A percentile compares a stretch with the other conserved stretches of the same genome.
Conservation (phyloP, 2,797 vertebrate genomes). For the Lutjanus argentimaculatus region DNA sequence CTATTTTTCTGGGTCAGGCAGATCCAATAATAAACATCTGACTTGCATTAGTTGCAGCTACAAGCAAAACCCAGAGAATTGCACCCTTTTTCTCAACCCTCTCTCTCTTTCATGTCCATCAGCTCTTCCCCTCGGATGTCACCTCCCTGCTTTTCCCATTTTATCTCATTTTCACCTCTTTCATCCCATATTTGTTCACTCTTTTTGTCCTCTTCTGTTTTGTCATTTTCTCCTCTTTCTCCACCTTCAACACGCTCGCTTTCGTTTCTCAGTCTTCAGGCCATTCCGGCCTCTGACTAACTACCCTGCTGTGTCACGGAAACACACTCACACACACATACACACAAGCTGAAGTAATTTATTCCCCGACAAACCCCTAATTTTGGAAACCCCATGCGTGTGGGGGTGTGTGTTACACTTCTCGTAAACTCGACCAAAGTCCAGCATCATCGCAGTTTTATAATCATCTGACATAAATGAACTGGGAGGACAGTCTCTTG, state of each 20-base stretch:
- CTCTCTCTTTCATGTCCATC: not conserved
- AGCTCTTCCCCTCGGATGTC: not conserved
- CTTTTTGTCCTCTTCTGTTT: not conserved
- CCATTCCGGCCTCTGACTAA: conserved; percentile 59
- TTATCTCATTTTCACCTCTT: not conserved
- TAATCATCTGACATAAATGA: conserved; percentile 1
- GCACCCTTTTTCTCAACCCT: not conserved
- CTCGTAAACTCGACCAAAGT: conserved; percentile 11
- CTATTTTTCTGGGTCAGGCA: conserved; percentile 4
- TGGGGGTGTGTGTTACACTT: not conserved
- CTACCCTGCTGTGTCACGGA: conserved; percentile 64
- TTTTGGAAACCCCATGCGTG: conserved; percentile 35
- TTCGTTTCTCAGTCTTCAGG: conserved; percentile 31
- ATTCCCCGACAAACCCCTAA: conserved; percentile 42
- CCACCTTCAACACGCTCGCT: not conserved
- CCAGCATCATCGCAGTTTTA: not conserved
- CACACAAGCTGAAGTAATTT: conserved; percentile 42
- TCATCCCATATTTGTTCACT: not conserved
- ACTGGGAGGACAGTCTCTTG: not conserved
- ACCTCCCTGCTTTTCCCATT: not conserved
- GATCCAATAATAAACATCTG: conserved; percentile 58
- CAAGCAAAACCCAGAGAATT: conserved; percentile 3
- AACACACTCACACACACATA: conserved; percentile 27
- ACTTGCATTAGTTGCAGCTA: conserved; percentile 63
- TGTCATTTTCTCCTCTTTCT: conserved; percentile 7